A percentile compares a stretch with the other conserved stretches of the same genome.
Evolutionary conservation across 2,797 vertebrate genomes (phyloP).

Genomic region (Craterocephalus amniculus): DNA sequence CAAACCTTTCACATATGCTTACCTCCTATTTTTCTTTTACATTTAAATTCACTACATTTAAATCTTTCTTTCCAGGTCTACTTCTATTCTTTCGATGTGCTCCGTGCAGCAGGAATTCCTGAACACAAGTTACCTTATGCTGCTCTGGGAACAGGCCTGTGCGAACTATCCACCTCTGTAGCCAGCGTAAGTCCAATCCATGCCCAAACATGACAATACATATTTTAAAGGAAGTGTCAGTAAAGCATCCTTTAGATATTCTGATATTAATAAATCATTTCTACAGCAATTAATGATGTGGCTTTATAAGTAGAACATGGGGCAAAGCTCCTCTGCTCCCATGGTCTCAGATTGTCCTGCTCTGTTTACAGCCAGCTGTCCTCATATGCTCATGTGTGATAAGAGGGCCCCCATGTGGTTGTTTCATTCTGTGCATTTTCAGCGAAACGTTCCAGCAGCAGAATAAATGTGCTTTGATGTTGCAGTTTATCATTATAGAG

Average conservation of each 20-base stretch:
- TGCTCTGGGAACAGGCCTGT: constrained; percentile 81
- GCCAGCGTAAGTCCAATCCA: constrained; percentile 77
- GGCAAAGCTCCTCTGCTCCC: not conserved
- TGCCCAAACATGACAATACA: not conserved
- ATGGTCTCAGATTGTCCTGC: not conserved
- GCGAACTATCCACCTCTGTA: constrained; percentile 77
- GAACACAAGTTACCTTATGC: constrained; percentile 74
- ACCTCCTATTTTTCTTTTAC: not conserved
- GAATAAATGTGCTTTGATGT: constrained; percentile 29
- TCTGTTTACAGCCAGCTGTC: not conserved
- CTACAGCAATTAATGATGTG: not conserved
- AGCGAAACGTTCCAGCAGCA: not conserved
- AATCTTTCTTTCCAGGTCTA: constrained; percentile 79
- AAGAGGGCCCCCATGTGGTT: constrained; percentile 52
- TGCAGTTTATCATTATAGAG: constrained; percentile 84
- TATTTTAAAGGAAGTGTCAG: not conserved
- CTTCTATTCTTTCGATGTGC: constrained; percentile 85
- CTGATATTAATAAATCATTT: no score
- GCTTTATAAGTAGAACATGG: not conserved
- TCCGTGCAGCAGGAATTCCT: constrained; percentile 81
- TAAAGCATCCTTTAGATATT: not conserved
- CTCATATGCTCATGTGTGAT: constrained; percentile 12
- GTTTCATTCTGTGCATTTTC: not conserved
- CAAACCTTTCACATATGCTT: no score
- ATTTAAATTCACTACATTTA: not conserved